A percentile compares a stretch with the other conserved stretches of the same genome.
Conservation (phyloP, 2,888 invertebrate genomes). For the Arge pagana region DNA sequence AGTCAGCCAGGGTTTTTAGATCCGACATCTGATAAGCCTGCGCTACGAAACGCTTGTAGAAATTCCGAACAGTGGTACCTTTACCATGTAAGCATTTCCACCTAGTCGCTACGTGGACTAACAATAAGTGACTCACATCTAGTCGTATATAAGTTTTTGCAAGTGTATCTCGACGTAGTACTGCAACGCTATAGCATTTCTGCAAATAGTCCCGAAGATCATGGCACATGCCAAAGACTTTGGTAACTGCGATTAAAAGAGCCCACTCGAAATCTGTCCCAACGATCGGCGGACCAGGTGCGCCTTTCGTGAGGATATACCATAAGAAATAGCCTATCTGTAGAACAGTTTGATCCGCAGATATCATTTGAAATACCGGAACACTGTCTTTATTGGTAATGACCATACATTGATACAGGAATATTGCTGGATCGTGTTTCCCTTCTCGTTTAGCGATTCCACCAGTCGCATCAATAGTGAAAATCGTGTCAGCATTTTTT, state of each 20-base stretch:
- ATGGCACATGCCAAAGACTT: slow-evolving; percentile 28
- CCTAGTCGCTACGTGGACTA: slow-evolving; percentile 26
- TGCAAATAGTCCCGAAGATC: slow-evolving; percentile 28
- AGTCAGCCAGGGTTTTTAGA: slow-evolving; percentile 17
- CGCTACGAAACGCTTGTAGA: slow-evolving; percentile 26
- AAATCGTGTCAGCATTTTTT: slow-evolving; percentile 18
- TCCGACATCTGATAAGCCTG: slow-evolving; percentile 29
- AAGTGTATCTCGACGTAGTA: not conserved
- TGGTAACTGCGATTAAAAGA: slow-evolving; percentile 27
- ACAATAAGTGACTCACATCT: slow-evolving; percentile 32
- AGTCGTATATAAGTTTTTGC: slow-evolving; percentile 27
- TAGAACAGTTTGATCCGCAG: slow-evolving; percentile 2
- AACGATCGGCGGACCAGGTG: slow-evolving; percentile 16
- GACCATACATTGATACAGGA: slow-evolving; percentile 23
- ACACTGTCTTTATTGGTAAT: not conserved
- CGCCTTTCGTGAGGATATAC: not conserved
- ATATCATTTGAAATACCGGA: slow-evolving; percentile 1
- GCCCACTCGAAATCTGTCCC: slow-evolving; percentile 27
- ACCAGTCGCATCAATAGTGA: slow-evolving; percentile 26
- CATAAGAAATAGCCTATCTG: slow-evolving; percentile 1
- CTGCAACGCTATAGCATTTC: slow-evolving; percentile 26
- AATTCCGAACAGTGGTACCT: slow-evolving; percentile 13
- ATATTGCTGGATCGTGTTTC: slow-evolving; percentile 19
- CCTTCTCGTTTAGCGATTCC: slow-evolving; percentile 15
- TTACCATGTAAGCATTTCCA: slow-evolving; percentile 26